Evolutionary conservation across 2,888 invertebrate genomes (phyloP).

Genomic region (Bembecia ichneumoniformis): DNA sequence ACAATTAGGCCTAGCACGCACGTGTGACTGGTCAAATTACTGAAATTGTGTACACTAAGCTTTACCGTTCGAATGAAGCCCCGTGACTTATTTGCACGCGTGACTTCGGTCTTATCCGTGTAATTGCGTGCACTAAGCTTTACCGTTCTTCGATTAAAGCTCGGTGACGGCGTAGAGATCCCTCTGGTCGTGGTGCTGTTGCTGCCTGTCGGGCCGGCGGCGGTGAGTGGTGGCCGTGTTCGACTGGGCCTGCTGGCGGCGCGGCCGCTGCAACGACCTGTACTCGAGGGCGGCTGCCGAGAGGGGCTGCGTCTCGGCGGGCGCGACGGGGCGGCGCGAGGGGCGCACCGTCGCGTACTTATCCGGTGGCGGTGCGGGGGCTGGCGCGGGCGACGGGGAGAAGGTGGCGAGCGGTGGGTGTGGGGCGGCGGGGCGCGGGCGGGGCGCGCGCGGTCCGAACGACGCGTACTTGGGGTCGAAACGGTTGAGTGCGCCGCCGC

Average conservation of each 20-base stretch:
- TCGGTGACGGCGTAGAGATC: slow-evolving; percentile 84
- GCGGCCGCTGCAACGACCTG: slow-evolving; percentile 72
- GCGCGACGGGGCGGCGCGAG: slow-evolving; percentile 35
- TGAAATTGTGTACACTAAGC: no score
- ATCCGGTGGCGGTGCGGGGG: slow-evolving; percentile 19
- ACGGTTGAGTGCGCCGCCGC: slow-evolving; percentile 72
- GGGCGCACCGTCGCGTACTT: slow-evolving; percentile 63
- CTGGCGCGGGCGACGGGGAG: slow-evolving; percentile 1
- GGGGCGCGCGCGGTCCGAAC: slow-evolving; percentile 65
- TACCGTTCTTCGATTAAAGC: slow-evolving; percentile 14
- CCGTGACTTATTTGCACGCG: slow-evolving; percentile 74
- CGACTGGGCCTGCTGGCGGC: slow-evolving; percentile 30
- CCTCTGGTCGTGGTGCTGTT: slow-evolving; percentile 48
- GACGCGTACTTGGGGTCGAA: slow-evolving; percentile 74
- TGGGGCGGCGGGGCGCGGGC: slow-evolving; percentile 56
- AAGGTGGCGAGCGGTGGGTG: slow-evolving; percentile 15
- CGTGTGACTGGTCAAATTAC: no score
- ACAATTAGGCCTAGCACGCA: no score
- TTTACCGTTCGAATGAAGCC: slow-evolving; percentile 23
- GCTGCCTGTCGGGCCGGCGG: slow-evolving; percentile 6
- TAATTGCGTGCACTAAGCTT: no score
- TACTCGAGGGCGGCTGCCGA: slow-evolving; percentile 71
- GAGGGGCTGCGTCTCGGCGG: slow-evolving; percentile 65
- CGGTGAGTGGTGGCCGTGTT: slow-evolving; percentile 16
- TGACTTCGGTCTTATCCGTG: no score